Evolutionary conservation across 2,888 invertebrate genomes (phyloP).

Genomic region (Melikaiella ostensackeni): DNA sequence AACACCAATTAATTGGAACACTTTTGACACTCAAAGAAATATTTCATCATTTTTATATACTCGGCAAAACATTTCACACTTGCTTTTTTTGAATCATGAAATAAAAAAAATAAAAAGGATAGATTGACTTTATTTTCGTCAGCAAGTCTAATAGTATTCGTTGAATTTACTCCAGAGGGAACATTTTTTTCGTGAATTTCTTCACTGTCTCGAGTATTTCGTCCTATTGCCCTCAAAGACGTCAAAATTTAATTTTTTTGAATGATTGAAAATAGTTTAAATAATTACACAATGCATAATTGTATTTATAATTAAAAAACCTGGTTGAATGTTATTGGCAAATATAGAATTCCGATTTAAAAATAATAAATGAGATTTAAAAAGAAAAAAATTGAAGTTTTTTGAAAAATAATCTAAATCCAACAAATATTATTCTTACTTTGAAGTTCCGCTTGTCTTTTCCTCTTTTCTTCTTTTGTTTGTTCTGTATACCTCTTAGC

Average conservation of each 20-base stretch:
- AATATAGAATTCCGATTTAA: too few species aligned
- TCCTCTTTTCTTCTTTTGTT: not conserved
- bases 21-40: too few species aligned
- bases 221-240: not conserved
- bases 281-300: not conserved
- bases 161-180: not conserved
- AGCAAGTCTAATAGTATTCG: not conserved
- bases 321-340: too few species aligned
- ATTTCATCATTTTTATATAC: too few species aligned
- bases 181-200: not conserved
- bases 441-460: not conserved
- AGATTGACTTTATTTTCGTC: not conserved
- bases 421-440: constrained; percentile 24
- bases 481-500: not conserved
- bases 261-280: not conserved
- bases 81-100: too few species aligned
- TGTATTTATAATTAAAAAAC: too few species aligned
- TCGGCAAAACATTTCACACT: too few species aligned
- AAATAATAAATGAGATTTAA: too few species aligned
- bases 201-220: not conserved
- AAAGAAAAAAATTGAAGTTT: too few species aligned
- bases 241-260: not conserved
- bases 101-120: too few species aligned
- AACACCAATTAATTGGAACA: too few species aligned
- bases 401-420: not conserved